Base-by-base conservation (phyloP, 2,797 vertebrate genomes). In the Nyctalus aviator region DNA sequence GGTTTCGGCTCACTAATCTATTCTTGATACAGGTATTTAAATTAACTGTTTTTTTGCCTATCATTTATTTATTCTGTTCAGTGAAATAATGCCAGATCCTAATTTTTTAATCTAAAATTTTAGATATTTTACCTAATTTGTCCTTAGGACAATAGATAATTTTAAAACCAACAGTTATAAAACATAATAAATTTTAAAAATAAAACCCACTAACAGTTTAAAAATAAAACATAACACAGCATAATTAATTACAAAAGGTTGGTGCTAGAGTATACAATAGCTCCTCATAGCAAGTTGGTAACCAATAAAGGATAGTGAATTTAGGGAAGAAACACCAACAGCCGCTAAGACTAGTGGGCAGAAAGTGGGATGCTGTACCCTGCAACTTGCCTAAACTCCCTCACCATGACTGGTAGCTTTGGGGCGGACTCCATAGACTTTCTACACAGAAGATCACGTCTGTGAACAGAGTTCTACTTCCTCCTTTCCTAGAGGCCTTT, bases 101-200 rank as follows among this genome's bases (percentile, higher is more conserved):
- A 69, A 53, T 46, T 84, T 94, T 90, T 94, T 14, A 35, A 66
- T 27, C 62, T 73, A 77, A 95, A 89, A 82, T 50, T 93, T 81
- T 35, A 77, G 32, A 23, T 77, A 53, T 27, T 83, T 84, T 78
- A 86, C 59, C 46, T 66, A 59, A 68, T 64, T 78, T 82, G 59
- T 66, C n/a, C 37, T 94, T 20, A 27, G 55, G 55, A 59, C 55
- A 59, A 59, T 25, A 59, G 23, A 59, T 59, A 59, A 59, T 59
- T 59, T 59, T 62, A 62, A 62, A 30, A 30, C 59, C 59, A 62
- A 62, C 12, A 62, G 27, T 62, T 30, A 62, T 62, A 62, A 62
- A 62, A 59, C 5, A 62, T 27, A 59, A 59, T 62, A 62, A 13
- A 62, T 62, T 62, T n/a, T 8, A n/a, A 64, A 62, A n/a, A 64